Percentiles rank a stretch among this genome's conserved stretches.
phyloP scores from a whole-genome alignment of 2,797 vertebrate genomes.

The Steatocranus sp. region DNA sequence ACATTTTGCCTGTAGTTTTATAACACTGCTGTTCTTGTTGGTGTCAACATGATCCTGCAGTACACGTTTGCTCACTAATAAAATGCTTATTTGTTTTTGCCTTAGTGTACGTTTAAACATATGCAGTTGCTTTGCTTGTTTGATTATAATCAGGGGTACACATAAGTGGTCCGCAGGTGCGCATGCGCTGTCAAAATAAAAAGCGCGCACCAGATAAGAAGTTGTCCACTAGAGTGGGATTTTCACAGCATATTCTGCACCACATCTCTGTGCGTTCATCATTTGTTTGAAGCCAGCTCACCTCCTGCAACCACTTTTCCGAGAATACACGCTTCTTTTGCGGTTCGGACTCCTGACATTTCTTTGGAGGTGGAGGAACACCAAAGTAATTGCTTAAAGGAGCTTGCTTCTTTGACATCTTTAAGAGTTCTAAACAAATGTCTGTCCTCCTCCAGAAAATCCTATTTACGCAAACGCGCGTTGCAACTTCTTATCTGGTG shows the following conservation, averaged over 20 bases:
- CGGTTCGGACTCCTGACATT: background rate
- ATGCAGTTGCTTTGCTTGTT: constrained; percentile 4
- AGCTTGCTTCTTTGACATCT: background rate
- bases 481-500: background rate
- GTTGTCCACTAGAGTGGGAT: background rate
- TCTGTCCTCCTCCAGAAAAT: background rate
- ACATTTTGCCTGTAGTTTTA: background rate
- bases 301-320: background rate
- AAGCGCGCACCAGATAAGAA: background rate
- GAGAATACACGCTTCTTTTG: background rate
- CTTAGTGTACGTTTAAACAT: background rate
- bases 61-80: background rate
- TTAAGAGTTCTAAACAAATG: background rate
- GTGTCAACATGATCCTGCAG: background rate
- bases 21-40: background rate
- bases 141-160: background rate
- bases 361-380: background rate
- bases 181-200: background rate
- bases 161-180: background rate
- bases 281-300: background rate
- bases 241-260: background rate
- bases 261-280: background rate
- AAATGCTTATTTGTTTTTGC: background rate
- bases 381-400: background rate
- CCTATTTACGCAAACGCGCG: background rate